Evolutionary conservation across 2,888 invertebrate species (phyloP).

Genomic region (Chymomyza caudatula): DNA sequence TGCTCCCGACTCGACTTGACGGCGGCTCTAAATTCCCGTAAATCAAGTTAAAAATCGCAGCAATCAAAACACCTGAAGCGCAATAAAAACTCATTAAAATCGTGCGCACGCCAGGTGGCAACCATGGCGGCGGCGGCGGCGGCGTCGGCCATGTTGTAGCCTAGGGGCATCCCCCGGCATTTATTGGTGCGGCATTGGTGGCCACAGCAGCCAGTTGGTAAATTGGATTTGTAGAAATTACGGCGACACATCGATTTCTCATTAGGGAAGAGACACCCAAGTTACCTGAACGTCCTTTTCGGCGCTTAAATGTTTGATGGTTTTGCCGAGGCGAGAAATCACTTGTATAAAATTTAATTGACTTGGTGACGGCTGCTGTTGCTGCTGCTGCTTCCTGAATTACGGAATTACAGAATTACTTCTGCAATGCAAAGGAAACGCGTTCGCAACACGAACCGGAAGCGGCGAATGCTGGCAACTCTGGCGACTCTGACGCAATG

Average conservation of each 20-base stretch:
- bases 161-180: constrained; percentile 28
- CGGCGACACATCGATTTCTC: constrained; percentile 69
- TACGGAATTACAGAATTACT: neutral
- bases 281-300: neutral
- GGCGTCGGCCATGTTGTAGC: constrained; percentile 3
- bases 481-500: neutral
- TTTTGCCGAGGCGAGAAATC: constrained; percentile 40
- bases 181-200: neutral
- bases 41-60: constrained; percentile 72
- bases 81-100: constrained; percentile 72
- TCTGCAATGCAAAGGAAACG: constrained; percentile 37
- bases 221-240: constrained; percentile 68
- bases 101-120: constrained; percentile 28
- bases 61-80: constrained; percentile 69
- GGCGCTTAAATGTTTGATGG: neutral
- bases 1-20: constrained; percentile 11
- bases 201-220: constrained; percentile 29
- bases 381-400: constrained; percentile 3
- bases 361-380: constrained; percentile 50
- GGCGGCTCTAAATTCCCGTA: constrained; percentile 49
- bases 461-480: constrained; percentile 32
- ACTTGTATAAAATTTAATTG: constrained; percentile 68
- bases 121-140: constrained; percentile 19
- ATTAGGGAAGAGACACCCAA: constrained; percentile 40
- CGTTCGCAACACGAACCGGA: constrained; percentile 56